Evolutionary conservation across 2,797 vertebrate species (phyloP).

Genomic region (Cossypha heuglini): DNA sequence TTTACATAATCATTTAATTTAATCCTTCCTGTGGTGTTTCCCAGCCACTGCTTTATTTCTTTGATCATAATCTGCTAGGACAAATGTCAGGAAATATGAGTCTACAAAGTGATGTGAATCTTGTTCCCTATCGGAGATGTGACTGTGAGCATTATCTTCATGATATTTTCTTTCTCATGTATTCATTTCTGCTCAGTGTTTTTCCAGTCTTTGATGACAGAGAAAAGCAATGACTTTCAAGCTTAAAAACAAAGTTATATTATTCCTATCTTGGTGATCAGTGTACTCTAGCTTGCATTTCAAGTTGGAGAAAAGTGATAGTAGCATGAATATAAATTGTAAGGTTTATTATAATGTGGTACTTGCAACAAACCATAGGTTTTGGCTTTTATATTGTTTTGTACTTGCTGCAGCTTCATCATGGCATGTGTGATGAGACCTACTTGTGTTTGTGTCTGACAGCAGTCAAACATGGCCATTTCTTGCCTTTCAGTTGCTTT

Average conservation of each 20-base stretch:
- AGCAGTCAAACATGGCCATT: background rate
- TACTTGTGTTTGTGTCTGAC: background rate
- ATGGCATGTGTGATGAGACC: background rate
- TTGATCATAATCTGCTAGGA: constrained; percentile 71
- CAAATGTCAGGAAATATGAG: constrained; percentile 73
- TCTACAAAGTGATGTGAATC: constrained; percentile 62
- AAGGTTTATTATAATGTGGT: background rate
- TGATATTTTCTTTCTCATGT: constrained; percentile 36
- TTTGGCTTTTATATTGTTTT: background rate
- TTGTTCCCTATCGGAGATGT: constrained; percentile 60
- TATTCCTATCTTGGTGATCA: background rate
- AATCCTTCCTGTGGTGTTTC: constrained; percentile 50
- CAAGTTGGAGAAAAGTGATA: background rate
- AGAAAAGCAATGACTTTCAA: constrained; percentile 39
- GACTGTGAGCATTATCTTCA: constrained; percentile 63
- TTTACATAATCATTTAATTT: constrained; percentile 64
- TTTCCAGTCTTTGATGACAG: background rate
- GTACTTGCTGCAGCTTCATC: background rate
- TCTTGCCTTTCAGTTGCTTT: background rate
- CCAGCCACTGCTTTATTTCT: constrained; percentile 32
- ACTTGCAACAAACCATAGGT: background rate
- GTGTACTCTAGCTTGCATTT: background rate
- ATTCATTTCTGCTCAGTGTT: constrained; percentile 10
- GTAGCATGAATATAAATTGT: background rate
- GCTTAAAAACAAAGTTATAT: constrained; percentile 19